Evolutionary conservation across 2,888 invertebrate species (phyloP).

Genomic region (Bombylius discolor): DNA sequence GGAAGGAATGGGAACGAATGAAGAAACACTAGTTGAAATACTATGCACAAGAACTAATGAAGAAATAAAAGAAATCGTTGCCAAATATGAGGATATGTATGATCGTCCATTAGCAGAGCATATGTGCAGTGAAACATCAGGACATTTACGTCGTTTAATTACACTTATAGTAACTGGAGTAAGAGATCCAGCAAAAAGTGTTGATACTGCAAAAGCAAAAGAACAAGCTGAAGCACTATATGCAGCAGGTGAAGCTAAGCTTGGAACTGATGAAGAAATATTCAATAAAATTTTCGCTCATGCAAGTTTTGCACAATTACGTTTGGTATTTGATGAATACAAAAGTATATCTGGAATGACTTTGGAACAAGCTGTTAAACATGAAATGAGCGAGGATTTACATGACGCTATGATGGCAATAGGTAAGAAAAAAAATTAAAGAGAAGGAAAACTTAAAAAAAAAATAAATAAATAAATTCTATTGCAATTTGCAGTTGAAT

Average conservation of each 20-base stretch:
- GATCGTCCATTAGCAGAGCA: conserved; percentile 55
- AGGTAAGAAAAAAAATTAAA: conserved; percentile 34
- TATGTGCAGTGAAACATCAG: conserved; percentile 62
- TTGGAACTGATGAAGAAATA: conserved; percentile 56
- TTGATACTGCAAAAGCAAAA: conserved; percentile 49
- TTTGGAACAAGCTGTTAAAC: conserved; percentile 54
- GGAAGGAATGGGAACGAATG: conserved; percentile 61
- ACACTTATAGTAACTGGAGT: conserved; percentile 55
- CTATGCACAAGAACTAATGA: conserved; percentile 54
- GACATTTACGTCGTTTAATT: conserved; percentile 59
- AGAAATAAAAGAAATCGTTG: conserved; percentile 48
- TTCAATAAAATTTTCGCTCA: conserved; percentile 57
- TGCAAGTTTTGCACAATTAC: conserved; percentile 56
- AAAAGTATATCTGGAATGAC: conserved; percentile 53
- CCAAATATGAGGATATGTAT: conserved; percentile 49
- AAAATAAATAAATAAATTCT: neutral
- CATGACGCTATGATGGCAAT: conserved; percentile 53
- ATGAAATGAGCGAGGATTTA: conserved; percentile 50
- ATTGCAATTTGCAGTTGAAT: conserved; percentile 45
- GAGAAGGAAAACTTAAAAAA: neutral
- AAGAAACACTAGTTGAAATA: conserved; percentile 59
- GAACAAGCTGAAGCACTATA: conserved; percentile 55
- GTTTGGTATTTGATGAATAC: conserved; percentile 55
- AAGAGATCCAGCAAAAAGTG: conserved; percentile 47
- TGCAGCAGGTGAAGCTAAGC: conserved; percentile 54